phyloP scores from a whole-genome alignment of 2,797 vertebrate species.

The Pelochelys cantorii region DNA sequence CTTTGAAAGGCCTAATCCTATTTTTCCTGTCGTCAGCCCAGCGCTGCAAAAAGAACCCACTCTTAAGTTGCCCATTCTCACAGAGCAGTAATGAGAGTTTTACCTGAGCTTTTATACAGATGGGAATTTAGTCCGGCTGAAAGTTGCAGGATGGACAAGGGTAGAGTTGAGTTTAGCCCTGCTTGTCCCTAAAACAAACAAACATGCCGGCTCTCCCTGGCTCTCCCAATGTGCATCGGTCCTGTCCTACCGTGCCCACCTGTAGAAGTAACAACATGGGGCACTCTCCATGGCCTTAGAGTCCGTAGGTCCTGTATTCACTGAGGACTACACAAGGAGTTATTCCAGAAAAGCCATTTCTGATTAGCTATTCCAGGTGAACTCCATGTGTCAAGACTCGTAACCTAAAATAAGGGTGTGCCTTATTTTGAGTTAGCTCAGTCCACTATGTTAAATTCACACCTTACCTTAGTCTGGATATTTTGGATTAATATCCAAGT shows the following conservation, averaged over 20 bases:
- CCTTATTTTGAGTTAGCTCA: too few species aligned
- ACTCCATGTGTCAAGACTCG: too few species aligned
- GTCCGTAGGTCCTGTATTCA: neutral
- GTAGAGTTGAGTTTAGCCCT: neutral
- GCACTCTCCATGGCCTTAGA: neutral
- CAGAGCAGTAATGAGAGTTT: neutral
- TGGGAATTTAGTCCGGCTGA: neutral
- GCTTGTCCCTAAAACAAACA: neutral
- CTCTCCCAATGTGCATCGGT: too few species aligned
- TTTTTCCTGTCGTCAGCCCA: fast-evolving
- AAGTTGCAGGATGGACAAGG: neutral
- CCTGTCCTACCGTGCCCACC: neutral
- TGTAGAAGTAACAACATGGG: neutral
- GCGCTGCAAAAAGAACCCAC: neutral
- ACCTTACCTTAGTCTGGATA: too few species aligned
- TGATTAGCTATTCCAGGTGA: too few species aligned
- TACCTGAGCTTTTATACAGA: neutral
- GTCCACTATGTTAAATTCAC: too few species aligned
- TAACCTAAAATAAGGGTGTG: too few species aligned
- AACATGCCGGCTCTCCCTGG: neutral
- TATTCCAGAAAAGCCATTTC: too few species aligned
- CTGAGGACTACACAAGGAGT: neutral
- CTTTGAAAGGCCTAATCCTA: neutral
- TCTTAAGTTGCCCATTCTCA: neutral
- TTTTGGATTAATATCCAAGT: too few species aligned